A percentile compares a stretch with the other conserved stretches of the same genome.
phyloP scores from a whole-genome alignment of 92 coral and sea anemone species.

The Actinernus sp. region DNA sequence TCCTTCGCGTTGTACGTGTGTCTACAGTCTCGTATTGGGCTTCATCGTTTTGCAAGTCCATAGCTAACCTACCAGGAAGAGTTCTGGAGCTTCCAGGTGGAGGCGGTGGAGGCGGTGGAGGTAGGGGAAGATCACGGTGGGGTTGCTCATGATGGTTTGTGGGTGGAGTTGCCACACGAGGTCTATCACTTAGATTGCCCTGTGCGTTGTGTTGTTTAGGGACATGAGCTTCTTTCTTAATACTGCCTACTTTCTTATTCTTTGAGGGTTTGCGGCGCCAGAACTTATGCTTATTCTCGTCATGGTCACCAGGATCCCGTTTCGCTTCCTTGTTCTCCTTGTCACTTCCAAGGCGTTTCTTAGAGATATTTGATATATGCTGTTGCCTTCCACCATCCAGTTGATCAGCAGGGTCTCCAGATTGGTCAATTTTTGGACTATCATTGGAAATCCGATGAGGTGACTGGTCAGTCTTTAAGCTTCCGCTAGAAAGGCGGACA shows the following conservation, averaged over 20 bases:
- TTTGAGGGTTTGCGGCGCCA: constrained; percentile 37
- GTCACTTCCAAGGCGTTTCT: constrained; percentile 8
- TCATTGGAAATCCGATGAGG: no score
- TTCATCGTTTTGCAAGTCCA: constrained; percentile 17
- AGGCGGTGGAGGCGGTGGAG: constrained; percentile 20
- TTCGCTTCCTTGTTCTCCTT: constrained; percentile 24
- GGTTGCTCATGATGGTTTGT: constrained; percentile 14
- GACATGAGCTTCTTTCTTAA: not conserved
- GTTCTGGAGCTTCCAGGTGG: not conserved
- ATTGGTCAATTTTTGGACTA: no score
- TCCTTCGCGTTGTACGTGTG: constrained; percentile 2
- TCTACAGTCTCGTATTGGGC: constrained; percentile 65
- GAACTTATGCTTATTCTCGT: constrained; percentile 42
- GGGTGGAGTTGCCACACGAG: constrained; percentile 22
- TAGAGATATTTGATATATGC: not conserved
- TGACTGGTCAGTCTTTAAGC: no score
- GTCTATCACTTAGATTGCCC: not conserved
- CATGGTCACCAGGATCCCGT: constrained; percentile 18
- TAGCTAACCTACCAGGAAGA: not conserved
- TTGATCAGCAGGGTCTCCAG: no score
- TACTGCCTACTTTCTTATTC: no score
- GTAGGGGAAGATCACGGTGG: constrained; percentile 24
- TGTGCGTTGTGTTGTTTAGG: not conserved
- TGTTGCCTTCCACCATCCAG: not conserved
- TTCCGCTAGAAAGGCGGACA: no score